phyloP scores from a whole-genome alignment of 2,888 invertebrate species.

The Spisula subtruncata region DNA sequence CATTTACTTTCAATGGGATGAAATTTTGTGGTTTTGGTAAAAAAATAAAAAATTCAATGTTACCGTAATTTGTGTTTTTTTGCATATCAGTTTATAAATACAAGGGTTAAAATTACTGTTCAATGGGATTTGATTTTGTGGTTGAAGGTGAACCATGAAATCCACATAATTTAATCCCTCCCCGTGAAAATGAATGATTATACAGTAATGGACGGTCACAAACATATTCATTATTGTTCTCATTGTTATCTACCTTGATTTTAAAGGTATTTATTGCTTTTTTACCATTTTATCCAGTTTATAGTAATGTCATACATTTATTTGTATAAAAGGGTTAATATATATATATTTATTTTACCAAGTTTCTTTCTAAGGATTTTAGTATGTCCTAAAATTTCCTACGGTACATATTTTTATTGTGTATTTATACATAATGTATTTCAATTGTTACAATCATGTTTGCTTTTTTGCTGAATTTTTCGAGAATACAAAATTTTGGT shows the following conservation, averaged over 20 bases:
- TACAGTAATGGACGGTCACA: not conserved
- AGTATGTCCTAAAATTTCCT: conserved; percentile 22
- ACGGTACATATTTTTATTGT: conserved; percentile 24
- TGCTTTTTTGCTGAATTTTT: conserved; percentile 18
- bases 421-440: conserved; percentile 21
- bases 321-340: conserved; percentile 47
- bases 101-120: too few relatives aligned
- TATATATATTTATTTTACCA: conserved; percentile 58
- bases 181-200: too few relatives aligned
- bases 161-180: too few relatives aligned
- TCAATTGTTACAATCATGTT: not conserved
- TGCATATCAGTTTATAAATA: too few relatives aligned
- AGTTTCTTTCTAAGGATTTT: conserved; percentile 53
- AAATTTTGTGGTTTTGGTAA: too few relatives aligned
- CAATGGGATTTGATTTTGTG: too few relatives aligned
- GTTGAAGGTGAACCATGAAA: too few relatives aligned
- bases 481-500: not conserved
- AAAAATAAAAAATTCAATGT: too few relatives aligned
- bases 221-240: conserved; percentile 39
- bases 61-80: too few relatives aligned
- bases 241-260: conserved; percentile 38
- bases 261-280: conserved; percentile 35
- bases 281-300: conserved; percentile 58
- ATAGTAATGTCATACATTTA: conserved; percentile 27
- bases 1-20: too few relatives aligned